Base-by-base conservation (phyloP, 2,888 invertebrate species). In the Ophion obscuratus region DNA sequence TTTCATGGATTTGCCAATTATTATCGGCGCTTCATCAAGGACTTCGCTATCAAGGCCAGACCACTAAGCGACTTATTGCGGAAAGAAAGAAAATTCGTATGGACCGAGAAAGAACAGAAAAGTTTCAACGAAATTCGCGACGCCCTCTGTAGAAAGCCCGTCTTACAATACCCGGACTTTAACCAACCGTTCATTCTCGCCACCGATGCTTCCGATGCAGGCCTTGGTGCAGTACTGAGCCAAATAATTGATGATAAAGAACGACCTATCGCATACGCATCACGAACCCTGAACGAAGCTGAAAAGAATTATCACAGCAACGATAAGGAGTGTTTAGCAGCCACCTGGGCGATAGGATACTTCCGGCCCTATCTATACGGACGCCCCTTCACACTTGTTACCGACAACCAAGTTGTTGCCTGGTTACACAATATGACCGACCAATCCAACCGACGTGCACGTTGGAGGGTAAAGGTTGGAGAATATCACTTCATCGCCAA, bases 141-240 rank as follows among this genome's bases (percentile, higher is more conserved):
- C 24, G 24, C 24, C 1, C 24, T 24, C 24, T 24, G 24, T 24
- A 24, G 24, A 57, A 57, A 73, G 14, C 73, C 73, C 6, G 73
- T 73, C n/a, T 53, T 73, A 10, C 74, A 74, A 20, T 74, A 74
- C 44, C 61, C 74, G 7, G 74, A 61, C 24, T 74, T 74, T 6
- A 62, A 4, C 36, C n/a, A 74, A 2, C 74, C 62, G 1, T 74
- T 74, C 61, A 17, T 40, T 6, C 74, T 74, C 4, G 62, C 74
- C 2, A 74, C 74, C 1, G 74, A 62, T 20, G 74, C 61, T n/a
- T 74, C 61, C 10, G 74, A 61, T 61, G 61, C 20, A 1, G 73
- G 31, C 2, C 64, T 64, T 3, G 64, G 17, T 11, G 14, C 64
- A 11, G 11, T 31, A 6, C 31, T 31, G 31, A 64, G 67, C 11